These are phyloP conservation scores for Drosophila monieri DNA, from an alignment of 2,888 invertebrate genomes.

Conservation along the genomic window DNA sequence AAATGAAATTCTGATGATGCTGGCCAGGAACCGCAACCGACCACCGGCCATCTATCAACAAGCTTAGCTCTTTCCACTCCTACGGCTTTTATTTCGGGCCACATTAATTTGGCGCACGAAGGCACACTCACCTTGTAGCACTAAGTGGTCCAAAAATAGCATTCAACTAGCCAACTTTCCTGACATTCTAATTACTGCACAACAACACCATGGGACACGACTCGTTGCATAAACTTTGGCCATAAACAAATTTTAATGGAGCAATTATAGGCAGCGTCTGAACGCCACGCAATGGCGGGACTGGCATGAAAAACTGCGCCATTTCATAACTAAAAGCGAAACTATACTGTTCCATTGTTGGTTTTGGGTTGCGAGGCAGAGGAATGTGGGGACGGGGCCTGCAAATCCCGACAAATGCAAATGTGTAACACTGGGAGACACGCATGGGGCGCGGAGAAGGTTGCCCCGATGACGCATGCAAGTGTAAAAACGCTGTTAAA, in stretches of 20 bases:
- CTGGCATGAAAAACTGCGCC: constrained; percentile 37
- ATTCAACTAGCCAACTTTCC: constrained; percentile 39
- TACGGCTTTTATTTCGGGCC: constrained; percentile 4
- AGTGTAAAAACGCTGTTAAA: constrained; percentile 57
- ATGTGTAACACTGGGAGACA: constrained; percentile 70
- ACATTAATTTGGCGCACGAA: constrained; percentile 3
- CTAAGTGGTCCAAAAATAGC: constrained; percentile 45
- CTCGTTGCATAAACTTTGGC: constrained; percentile 67
- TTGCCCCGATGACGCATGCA: constrained; percentile 66
- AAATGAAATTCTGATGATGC: constrained; percentile 17
- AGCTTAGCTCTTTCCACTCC: not conserved
- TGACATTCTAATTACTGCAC: constrained; percentile 70
- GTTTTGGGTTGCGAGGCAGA: not conserved
- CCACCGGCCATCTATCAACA: constrained; percentile 25
- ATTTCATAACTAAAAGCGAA: constrained; percentile 62
- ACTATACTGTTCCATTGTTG: constrained; percentile 58
- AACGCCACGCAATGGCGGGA: constrained; percentile 52
- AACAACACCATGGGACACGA: constrained; percentile 24
- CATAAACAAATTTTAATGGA: constrained; percentile 78
- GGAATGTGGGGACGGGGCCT: constrained; percentile 8
- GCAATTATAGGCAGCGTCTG: constrained; percentile 75
- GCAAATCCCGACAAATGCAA: constrained; percentile 61
- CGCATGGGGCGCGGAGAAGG: constrained; percentile 56
- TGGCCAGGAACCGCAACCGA: not conserved
- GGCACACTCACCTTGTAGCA: constrained; percentile 1